phyloP scores from a whole-genome alignment of 2,797 vertebrate species.

The Lates japonicus region DNA sequence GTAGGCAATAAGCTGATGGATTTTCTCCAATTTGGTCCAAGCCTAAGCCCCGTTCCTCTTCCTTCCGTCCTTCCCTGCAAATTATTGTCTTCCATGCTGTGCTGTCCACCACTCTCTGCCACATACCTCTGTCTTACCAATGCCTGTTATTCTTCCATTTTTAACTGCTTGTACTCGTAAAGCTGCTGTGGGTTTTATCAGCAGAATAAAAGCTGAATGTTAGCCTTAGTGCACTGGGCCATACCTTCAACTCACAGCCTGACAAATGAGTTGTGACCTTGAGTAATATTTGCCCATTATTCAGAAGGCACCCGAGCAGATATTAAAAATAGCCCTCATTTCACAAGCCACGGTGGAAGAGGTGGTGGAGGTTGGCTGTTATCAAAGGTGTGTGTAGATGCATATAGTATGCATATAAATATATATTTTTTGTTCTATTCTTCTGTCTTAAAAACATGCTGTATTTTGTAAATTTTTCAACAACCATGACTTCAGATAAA shows the following conservation, averaged over 20 bases:
- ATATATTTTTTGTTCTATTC: slow-evolving; percentile 22
- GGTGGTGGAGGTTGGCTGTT: slow-evolving; percentile 40
- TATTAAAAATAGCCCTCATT: slow-evolving; percentile 89
- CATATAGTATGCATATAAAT: slow-evolving; percentile 33
- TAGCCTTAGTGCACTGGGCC: slow-evolving; percentile 77
- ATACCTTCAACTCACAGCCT: slow-evolving; percentile 82
- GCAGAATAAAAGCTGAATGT: slow-evolving; percentile 80
- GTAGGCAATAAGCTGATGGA: slow-evolving; percentile 79
- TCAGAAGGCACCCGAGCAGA: slow-evolving; percentile 85
- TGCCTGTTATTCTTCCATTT: slow-evolving; percentile 74
- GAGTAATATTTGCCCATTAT: slow-evolving; percentile 87
- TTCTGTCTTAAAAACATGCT: not conserved
- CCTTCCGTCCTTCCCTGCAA: slow-evolving; percentile 29
- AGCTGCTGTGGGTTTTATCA: slow-evolving; percentile 81
- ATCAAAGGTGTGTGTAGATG: slow-evolving; percentile 44
- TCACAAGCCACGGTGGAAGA: slow-evolving; percentile 70
- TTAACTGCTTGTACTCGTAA: slow-evolving; percentile 80
- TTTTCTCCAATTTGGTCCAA: slow-evolving; percentile 68
- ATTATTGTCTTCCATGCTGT: slow-evolving; percentile 52
- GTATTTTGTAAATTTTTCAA: slow-evolving; percentile 9
- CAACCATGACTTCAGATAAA: slow-evolving; percentile 1
- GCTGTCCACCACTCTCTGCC: slow-evolving; percentile 53
- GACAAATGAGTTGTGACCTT: slow-evolving; percentile 89
- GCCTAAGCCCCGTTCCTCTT: slow-evolving; percentile 43
- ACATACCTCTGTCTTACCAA: slow-evolving; percentile 54